Conservation (phyloP, 2,888 invertebrate genomes). For the Rhingia campestris region DNA sequence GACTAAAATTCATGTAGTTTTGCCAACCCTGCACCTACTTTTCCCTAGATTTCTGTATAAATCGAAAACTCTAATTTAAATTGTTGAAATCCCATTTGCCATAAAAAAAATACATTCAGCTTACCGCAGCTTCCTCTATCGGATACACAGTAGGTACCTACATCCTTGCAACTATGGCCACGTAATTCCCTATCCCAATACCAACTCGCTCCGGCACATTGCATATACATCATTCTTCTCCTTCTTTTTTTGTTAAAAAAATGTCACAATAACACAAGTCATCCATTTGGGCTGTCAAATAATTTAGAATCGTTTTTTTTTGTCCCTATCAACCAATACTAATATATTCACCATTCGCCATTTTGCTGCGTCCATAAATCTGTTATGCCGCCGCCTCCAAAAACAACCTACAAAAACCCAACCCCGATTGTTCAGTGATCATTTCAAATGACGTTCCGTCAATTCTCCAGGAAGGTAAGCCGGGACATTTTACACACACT, state of each 20-base stretch:
- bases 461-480: conserved; percentile 43
- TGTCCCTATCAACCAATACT: conserved; percentile 28
- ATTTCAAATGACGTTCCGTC: conserved; percentile 39
- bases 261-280: conserved; percentile 7
- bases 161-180: too few species aligned
- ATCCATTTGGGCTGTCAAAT: conserved; percentile 35
- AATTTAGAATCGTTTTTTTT: conserved; percentile 11
- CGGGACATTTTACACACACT: conserved; percentile 32
- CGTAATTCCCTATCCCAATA: too few species aligned
- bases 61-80: too few species aligned
- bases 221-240: background rate
- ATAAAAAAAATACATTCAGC: too few species aligned
- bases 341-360: conserved; percentile 42
- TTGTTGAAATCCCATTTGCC: too few species aligned
- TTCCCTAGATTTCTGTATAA: too few species aligned
- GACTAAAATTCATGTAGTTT: too few species aligned
- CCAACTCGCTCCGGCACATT: too few species aligned
- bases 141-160: too few species aligned
- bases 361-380: conserved; percentile 43
- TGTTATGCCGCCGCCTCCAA: conserved; percentile 1
- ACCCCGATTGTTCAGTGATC: conserved; percentile 48
- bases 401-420: background rate
- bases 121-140: too few species aligned
- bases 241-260: background rate
- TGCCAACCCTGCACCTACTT: too few species aligned